Percentiles rank a stretch among this genome's conserved stretches.
These are phyloP conservation scores for Sericinus montela DNA, from an alignment of 2,888 invertebrate species.

Conservation along the genomic window DNA sequence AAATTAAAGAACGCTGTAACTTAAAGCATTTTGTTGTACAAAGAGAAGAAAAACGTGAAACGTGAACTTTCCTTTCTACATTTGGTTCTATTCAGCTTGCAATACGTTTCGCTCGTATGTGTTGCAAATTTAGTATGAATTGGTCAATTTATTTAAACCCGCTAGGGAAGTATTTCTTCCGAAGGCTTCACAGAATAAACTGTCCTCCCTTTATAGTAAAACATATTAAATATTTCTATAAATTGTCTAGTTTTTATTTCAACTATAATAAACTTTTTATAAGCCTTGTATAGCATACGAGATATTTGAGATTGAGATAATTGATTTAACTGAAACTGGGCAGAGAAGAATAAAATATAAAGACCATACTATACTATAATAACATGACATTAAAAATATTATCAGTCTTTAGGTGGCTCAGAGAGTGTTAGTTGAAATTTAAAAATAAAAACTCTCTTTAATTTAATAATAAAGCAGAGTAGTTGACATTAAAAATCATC, in stretches of 20 bases:
- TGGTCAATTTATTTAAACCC: constrained; percentile 16
- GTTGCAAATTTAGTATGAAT: constrained; percentile 11
- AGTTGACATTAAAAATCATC: constrained; percentile 9
- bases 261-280: neutral
- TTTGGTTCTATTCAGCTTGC: constrained; percentile 14
- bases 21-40: neutral
- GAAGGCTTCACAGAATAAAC: neutral
- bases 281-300: too few relatives aligned
- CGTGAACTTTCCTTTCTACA: constrained; percentile 7
- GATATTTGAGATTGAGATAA: too few relatives aligned
- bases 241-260: neutral
- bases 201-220: too few relatives aligned
- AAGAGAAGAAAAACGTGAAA: constrained; percentile 9
- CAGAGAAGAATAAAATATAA: too few relatives aligned
- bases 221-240: neutral
- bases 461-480: neutral
- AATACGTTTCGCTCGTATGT: constrained; percentile 11
- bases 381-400: too few relatives aligned
- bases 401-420: too few relatives aligned
- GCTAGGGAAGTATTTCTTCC: constrained; percentile 4
- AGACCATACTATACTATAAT: too few relatives aligned
- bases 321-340: too few relatives aligned
- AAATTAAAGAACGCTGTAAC: too few relatives aligned
- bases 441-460: too few relatives aligned
- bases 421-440: too few relatives aligned